phyloP scores from a whole-genome alignment of 2,113 vertebrate genomes.

The Fulica atra region DNA sequence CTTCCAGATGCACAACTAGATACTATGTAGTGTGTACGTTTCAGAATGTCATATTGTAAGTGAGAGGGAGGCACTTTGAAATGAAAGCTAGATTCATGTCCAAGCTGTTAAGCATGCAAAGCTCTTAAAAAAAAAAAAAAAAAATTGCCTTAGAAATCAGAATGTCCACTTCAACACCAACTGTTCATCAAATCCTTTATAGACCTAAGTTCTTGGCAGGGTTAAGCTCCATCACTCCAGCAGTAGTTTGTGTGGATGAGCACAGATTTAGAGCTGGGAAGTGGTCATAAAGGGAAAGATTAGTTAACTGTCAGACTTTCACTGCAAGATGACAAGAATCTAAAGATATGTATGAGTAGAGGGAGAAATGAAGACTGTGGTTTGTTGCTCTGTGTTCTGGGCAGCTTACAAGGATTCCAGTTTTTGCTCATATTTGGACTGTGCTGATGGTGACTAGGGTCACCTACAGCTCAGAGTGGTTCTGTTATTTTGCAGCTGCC shows the following conservation, averaged over 20 bases:
- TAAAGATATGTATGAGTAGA: background rate
- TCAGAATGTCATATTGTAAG: background rate
- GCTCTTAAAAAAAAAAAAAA: background rate
- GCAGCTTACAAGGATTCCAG: background rate
- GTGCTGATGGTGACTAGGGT: background rate
- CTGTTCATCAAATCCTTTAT: background rate
- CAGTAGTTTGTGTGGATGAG: background rate
- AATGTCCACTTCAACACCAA: background rate
- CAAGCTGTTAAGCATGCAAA: background rate
- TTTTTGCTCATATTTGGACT: background rate
- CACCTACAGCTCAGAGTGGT: background rate
- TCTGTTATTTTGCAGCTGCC: background rate
- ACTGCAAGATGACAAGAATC: background rate
- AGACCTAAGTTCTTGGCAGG: background rate
- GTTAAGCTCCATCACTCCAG: background rate
- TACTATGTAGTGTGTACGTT: background rate
- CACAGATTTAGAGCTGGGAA: background rate
- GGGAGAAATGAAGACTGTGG: background rate
- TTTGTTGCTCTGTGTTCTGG: background rate
- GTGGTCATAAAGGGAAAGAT: background rate
- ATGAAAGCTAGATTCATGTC: background rate
- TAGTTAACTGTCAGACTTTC: background rate
- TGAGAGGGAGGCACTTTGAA: background rate
- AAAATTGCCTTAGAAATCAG: background rate
- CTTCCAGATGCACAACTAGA: background rate